These are phyloP conservation scores for Diglossa brunneiventris DNA, from an alignment of 2,113 vertebrate species.

Conservation along the genomic window DNA sequence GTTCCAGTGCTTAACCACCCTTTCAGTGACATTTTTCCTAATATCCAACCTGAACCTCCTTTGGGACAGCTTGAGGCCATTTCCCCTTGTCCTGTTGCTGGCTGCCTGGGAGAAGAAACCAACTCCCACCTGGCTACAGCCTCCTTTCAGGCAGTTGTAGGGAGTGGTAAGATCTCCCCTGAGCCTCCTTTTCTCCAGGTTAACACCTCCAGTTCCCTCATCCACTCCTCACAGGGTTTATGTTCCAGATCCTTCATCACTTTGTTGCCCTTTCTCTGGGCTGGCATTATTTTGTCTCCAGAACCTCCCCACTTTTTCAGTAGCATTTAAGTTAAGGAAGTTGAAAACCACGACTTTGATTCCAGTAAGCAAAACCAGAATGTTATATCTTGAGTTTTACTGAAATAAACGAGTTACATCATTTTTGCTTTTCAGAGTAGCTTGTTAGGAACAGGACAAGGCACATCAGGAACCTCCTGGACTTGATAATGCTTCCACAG, in stretches of 20 bases:
- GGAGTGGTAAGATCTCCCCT: background rate
- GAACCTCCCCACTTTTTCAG: background rate
- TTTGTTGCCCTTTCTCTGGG: background rate
- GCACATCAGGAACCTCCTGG: background rate
- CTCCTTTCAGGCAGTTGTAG: background rate
- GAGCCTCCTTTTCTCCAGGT: background rate
- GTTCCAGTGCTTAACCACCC: background rate
- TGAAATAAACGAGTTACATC: background rate
- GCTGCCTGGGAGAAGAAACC: background rate
- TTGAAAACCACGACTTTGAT: background rate
- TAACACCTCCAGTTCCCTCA: background rate
- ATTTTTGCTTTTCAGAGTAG: background rate
- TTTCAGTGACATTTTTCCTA: background rate
- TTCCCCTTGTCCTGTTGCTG: background rate
- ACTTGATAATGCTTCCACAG: background rate
- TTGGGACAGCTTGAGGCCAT: background rate
- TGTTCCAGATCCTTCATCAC: background rate
- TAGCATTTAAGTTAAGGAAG: background rate
- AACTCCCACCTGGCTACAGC: accelerated
- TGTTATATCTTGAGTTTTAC: background rate
- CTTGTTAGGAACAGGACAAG: background rate
- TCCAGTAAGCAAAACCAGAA: background rate
- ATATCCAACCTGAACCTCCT: background rate
- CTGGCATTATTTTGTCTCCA: background rate
- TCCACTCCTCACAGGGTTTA: background rate